Conservation (phyloP, 2,113 vertebrate species). For the Eulemur macaco region DNA sequence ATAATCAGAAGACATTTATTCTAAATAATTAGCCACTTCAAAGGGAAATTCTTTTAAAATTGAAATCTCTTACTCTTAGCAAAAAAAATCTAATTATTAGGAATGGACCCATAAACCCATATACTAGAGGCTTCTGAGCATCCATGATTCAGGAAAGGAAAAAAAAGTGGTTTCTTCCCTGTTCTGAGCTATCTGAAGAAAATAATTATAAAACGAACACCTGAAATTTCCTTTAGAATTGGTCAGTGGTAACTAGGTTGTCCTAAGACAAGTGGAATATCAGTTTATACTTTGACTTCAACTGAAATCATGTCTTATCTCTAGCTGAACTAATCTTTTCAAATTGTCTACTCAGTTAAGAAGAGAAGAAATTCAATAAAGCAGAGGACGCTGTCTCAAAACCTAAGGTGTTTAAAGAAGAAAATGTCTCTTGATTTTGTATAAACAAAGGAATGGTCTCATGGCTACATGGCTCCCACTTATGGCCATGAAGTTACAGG, state of each 20-base stretch:
- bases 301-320: neutral
- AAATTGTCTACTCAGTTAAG: neutral
- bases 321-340: neutral
- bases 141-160: neutral
- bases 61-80: neutral
- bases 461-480: neutral
- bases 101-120: neutral
- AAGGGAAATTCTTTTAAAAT: slow-evolving; percentile 38
- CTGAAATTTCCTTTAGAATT: slow-evolving; percentile 22
- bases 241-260: neutral
- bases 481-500: neutral
- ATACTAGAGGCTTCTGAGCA: neutral
- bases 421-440: neutral
- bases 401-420: neutral
- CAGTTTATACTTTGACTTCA: neutral
- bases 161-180: neutral
- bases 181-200: neutral
- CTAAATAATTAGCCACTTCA: slow-evolving; percentile 50
- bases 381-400: neutral
- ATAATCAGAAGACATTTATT: neutral
- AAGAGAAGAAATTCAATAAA: slow-evolving; percentile 18
- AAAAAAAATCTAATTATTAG: neutral
- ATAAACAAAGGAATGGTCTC: slow-evolving; percentile 9
- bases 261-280: neutral
- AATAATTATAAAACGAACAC: slow-evolving; percentile 11